Conservation (phyloP, 2,888 invertebrate species). For the Platycnemis pennipes region DNA sequence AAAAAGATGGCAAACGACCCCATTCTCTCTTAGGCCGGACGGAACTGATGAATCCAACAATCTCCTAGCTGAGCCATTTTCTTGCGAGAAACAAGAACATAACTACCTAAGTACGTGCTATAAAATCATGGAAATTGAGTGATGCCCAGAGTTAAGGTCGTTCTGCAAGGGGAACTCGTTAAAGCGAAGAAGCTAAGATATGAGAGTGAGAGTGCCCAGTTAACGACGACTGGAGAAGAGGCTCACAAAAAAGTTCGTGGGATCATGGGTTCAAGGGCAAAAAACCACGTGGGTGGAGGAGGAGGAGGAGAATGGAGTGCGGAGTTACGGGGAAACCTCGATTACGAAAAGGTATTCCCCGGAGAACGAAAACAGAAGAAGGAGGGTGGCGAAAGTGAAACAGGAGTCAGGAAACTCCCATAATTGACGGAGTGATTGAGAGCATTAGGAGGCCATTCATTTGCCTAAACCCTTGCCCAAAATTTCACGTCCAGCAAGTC, state of each 20-base stretch:
- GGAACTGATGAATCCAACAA: no score
- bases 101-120: background rate
- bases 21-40: no score
- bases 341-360: background rate
- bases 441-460: no score
- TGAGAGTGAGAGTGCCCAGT: background rate
- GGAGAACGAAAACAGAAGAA: background rate
- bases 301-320: no score
- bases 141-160: background rate
- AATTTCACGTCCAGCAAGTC: no score
- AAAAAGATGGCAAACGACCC: no score
- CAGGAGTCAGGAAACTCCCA: no score
- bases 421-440: background rate
- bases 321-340: background rate
- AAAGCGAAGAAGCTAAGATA: background rate
- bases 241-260: background rate
- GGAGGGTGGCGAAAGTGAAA: background rate
- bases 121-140: background rate
- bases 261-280: background rate
- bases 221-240: background rate
- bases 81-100: background rate
- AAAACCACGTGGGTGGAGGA: background rate
- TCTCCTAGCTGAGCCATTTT: no score
- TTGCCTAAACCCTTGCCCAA: no score
- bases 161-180: background rate